Conservation (phyloP, 2,888 invertebrate genomes). For the Axea sp. region DNA sequence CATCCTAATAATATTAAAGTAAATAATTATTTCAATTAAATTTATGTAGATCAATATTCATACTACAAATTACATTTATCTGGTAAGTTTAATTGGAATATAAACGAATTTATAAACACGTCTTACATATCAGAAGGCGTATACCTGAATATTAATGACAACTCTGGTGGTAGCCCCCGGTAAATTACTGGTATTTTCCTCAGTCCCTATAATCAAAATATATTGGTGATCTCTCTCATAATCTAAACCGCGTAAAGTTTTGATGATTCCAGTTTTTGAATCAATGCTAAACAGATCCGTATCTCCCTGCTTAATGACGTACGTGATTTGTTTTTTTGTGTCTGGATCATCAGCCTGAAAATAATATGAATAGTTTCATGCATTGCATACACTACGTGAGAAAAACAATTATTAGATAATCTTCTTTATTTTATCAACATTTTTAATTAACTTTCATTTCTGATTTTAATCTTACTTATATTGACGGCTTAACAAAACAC, state of each 20-base stretch:
- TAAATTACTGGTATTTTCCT: conserved; percentile 87
- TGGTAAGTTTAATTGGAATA: conserved; percentile 2
- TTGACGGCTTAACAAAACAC: too few relatives aligned
- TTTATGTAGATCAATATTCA: neutral
- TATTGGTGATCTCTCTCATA: conserved; percentile 88
- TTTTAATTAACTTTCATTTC: too few relatives aligned
- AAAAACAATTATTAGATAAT: conserved; percentile 7
- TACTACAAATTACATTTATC: neutral
- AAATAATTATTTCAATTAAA: neutral
- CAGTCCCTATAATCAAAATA: conserved; percentile 88
- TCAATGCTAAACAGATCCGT: conserved; percentile 91
- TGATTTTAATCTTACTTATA: too few relatives aligned
- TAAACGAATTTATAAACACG: neutral
- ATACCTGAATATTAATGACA: conserved; percentile 85
- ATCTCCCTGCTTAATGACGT: conserved; percentile 90
- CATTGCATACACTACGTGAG: too few relatives aligned
- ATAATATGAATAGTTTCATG: conserved; percentile 22
- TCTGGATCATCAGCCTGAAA: conserved; percentile 90
- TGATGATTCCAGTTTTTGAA: conserved; percentile 88
- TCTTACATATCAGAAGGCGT: too few relatives aligned
- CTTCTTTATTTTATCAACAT: too few relatives aligned
- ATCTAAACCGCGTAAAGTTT: conserved; percentile 88
- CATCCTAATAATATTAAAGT: conserved; percentile 82
- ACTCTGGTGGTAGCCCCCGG: conserved; percentile 88
- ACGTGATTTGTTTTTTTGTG: conserved; percentile 89